These are phyloP conservation scores for Umimayanthus kanabou DNA, from an alignment of 92 coral and sea anemone species.

Conservation along the genomic window DNA sequence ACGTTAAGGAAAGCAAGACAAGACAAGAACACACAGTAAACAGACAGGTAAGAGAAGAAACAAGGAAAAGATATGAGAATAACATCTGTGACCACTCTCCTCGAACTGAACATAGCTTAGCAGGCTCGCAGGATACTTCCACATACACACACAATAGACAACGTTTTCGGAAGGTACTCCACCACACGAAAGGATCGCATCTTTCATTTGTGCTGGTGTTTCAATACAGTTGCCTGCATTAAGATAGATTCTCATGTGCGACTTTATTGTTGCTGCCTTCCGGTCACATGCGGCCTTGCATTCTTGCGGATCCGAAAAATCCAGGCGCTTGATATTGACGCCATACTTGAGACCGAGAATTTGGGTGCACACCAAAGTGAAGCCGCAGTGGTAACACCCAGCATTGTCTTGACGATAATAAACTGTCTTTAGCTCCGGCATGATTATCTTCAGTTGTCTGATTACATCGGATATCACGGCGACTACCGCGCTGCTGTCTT, in stretches of 20 bases:
- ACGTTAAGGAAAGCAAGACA: too few relatives aligned
- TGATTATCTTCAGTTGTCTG: constrained; percentile 27
- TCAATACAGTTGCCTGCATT: constrained; percentile 63
- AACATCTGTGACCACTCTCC: too few relatives aligned
- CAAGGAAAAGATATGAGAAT: too few relatives aligned
- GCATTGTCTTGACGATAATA: too few relatives aligned
- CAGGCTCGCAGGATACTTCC: background rate
- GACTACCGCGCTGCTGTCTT: constrained; percentile 42
- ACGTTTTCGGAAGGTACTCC: constrained; percentile 58
- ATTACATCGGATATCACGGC: constrained; percentile 28
- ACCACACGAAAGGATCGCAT: constrained; percentile 60
- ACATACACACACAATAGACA: constrained; percentile 46
- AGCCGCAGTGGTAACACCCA: constrained; percentile 63
- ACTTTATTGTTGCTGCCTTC: constrained; percentile 67
- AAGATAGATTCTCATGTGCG: too few relatives aligned
- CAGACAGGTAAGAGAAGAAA: too few relatives aligned
- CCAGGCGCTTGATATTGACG: constrained; percentile 57
- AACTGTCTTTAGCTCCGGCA: too few relatives aligned
- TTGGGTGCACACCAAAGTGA: constrained; percentile 53
- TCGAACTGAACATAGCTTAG: too few relatives aligned
- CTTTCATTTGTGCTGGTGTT: constrained; percentile 60
- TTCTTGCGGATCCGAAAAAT: constrained; percentile 63
- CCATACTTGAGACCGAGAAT: constrained; percentile 58
- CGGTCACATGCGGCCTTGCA: constrained; percentile 60
- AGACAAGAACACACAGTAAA: too few relatives aligned